phyloP scores from a whole-genome alignment of 2,888 invertebrate species.

The Scaptomyza tumidula region DNA sequence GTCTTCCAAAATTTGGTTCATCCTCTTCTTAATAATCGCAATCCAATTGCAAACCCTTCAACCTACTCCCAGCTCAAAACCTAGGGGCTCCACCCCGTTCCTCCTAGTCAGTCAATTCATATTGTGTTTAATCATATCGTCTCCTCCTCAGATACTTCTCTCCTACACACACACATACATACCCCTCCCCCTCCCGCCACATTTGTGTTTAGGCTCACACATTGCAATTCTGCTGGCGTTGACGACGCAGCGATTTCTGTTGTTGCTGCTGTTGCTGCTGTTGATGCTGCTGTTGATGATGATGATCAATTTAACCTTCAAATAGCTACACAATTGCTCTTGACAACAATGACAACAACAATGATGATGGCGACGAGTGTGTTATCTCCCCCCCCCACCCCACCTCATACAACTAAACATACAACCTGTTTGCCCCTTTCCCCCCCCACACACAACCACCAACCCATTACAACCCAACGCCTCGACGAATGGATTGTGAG shows the following conservation, averaged over 20 bases:
- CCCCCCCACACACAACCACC: neutral
- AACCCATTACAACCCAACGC: constrained; percentile 4
- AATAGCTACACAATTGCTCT: constrained; percentile 64
- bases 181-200: neutral
- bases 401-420: too few relatives aligned
- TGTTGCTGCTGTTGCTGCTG: constrained; percentile 4
- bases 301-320: constrained; percentile 77
- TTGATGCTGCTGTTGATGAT: constrained; percentile 36
- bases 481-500: constrained; percentile 27
- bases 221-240: constrained; percentile 50
- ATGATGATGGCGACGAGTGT: constrained; percentile 15
- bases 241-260: constrained; percentile 2
- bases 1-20: too few relatives aligned
- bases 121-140: constrained; percentile 45
- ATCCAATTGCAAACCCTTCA: too few relatives aligned
- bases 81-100: constrained; percentile 4
- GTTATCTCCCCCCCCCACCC: constrained; percentile 5
- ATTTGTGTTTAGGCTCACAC: constrained; percentile 13
- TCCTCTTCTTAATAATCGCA: too few relatives aligned
- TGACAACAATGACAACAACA: constrained; percentile 62
- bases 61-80: too few relatives aligned
- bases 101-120: constrained; percentile 34
- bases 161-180: neutral
- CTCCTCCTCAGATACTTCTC: neutral
- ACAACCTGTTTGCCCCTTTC: constrained; percentile 13